Conservation (phyloP, 2,113 vertebrate genomes). For the Leptobrachium ailaonicum region DNA sequence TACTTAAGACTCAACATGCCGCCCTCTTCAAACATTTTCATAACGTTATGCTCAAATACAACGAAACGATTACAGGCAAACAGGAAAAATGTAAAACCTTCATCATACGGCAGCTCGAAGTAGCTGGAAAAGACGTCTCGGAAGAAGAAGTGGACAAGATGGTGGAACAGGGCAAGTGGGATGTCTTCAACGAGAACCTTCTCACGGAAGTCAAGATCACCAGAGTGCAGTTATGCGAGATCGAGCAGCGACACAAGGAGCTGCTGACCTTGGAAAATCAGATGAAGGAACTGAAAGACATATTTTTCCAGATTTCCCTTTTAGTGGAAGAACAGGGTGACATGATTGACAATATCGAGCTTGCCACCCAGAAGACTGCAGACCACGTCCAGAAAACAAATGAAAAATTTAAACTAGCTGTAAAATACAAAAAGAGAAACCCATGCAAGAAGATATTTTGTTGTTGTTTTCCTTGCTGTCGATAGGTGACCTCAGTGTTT, state of each 20-base stretch:
- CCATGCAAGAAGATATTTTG: slow-evolving; percentile 83
- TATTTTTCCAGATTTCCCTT: slow-evolving; percentile 86
- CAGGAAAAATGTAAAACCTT: slow-evolving; percentile 90
- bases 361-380: slow-evolving; percentile 77
- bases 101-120: slow-evolving; percentile 88
- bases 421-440: slow-evolving; percentile 82
- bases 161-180: slow-evolving; percentile 90
- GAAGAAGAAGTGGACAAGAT: slow-evolving; percentile 89
- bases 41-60: slow-evolving; percentile 81
- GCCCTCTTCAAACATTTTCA: slow-evolving; percentile 77
- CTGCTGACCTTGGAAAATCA: slow-evolving; percentile 86
- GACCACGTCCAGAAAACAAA: slow-evolving; percentile 78
- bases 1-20: slow-evolving; percentile 77
- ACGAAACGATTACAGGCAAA: slow-evolving; percentile 78
- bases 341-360: slow-evolving; percentile 86
- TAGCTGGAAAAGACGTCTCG: slow-evolving; percentile 79
- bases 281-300: slow-evolving; percentile 85
- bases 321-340: slow-evolving; percentile 88
- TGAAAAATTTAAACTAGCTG: slow-evolving; percentile 86
- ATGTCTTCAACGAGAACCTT: slow-evolving; percentile 91
- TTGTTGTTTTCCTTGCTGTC: slow-evolving; percentile 85
- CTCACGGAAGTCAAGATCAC: slow-evolving; percentile 87
- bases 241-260: slow-evolving; percentile 93
- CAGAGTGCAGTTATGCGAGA: slow-evolving; percentile 85
- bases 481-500: slow-evolving; percentile 20